Base-by-base conservation (phyloP, 2,888 invertebrate species). In the Dryococelus australis region DNA sequence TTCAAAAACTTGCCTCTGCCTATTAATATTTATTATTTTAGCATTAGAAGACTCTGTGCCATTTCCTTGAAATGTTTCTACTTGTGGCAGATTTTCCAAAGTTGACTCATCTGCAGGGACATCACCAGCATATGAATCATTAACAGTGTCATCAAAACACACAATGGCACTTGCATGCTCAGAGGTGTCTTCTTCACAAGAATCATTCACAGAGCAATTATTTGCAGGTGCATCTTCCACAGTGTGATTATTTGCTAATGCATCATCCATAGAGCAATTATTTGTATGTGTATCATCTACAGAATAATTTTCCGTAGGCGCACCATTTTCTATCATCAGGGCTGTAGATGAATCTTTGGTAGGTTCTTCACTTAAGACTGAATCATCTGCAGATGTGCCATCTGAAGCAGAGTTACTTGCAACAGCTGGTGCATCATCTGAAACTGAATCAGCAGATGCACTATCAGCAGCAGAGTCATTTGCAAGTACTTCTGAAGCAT, bases 1-100 rank as follows among this genome's bases (percentile, higher is more conserved):
- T 16, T 91, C 91, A 89, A 92, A 65, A 65, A 5, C 65, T 65
- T 65, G 20, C 65, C 16, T 65, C n/a, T 16, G 24, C 16, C 65
- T 16, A 9, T 8, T 91, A 27, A 8, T 91, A 27, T 88, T 24
- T 78, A 27, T 85, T 24, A n/a, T 9, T 0, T 28, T 51, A 85
- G 8, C 6, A 27, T 20, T 51, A 20, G 53, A 88, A 65, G 51
- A 85, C 13, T 83, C 84, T n/a, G 79, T 35, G 27, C 51, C 85
- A 80, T 89, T 87, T 83, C 89, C 87, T 6, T 86, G 78, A 13
- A 89, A 9, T 0, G 89, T 89, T 6, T 91, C 35, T 16, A 65
- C n/a, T 78, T 84, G 79, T 26, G 80, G 35, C 35, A 24, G 13
- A 43, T 51, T 20, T 78, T 28, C 80, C 27, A 27, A 51, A 43